phyloP scores from a whole-genome alignment of 2,113 vertebrate species.

The Emydocephalus ijimae region DNA sequence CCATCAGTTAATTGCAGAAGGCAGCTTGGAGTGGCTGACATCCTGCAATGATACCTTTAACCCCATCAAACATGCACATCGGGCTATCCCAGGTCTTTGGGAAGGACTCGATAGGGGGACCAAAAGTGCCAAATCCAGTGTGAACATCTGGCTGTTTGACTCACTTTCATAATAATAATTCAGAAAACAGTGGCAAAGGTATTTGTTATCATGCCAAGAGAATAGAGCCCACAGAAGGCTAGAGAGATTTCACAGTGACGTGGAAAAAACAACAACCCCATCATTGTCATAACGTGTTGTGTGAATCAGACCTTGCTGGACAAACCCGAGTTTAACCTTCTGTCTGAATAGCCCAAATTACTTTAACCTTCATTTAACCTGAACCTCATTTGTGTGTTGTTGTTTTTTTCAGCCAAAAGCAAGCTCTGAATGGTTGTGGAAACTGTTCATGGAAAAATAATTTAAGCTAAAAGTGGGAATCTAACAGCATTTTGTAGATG shows the following conservation, averaged over 20 bases:
- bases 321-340: not conserved
- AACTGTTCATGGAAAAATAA: not conserved
- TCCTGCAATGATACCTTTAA: not conserved
- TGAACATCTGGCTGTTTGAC: not conserved
- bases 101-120: not conserved
- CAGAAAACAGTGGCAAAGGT: not conserved
- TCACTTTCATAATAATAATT: not conserved
- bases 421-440: not conserved
- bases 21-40: not conserved
- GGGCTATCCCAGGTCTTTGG: not conserved
- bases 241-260: not conserved
- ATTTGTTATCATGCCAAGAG: not conserved
- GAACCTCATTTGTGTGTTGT: not conserved
- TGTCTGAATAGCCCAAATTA: not conserved
- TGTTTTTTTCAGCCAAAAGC: not conserved
- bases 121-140: not conserved
- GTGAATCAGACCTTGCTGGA: not conserved
- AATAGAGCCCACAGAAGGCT: not conserved
- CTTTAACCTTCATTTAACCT: not conserved
- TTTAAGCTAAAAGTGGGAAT: not conserved
- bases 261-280: not conserved
- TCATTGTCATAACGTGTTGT: not conserved
- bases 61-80: not conserved
- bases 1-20: not conserved
- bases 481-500: not conserved